Evolutionary conservation across 2,888 invertebrate genomes (phyloP), one percentile per base, ranked within the genome.

Genomic region (Ellobium chinense): DNA sequence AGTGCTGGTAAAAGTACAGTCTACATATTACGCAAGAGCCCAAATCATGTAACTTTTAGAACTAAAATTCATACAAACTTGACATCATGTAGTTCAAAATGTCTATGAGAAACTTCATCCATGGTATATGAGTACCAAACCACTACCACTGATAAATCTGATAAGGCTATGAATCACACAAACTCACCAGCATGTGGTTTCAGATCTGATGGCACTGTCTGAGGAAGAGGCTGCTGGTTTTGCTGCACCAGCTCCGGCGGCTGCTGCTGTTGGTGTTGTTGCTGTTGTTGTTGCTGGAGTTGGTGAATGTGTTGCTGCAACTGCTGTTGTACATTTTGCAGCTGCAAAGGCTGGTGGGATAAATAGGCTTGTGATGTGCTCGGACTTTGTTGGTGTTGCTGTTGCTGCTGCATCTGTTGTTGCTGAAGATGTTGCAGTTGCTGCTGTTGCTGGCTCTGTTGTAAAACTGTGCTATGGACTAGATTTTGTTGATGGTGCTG

Each of bases 341-440:
- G 46, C 29, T 34, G 27, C 24, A n/a, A 56, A 36, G 24, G 34
- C 37, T 18, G 66, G 14, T 0, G 56, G 34, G 1, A 31, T 7
- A 31, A 46, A 1, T 76, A 66, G 0, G n/a, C 1, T 2, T 62
- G n/a, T 29, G 66, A 12, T 34, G 76, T 46, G 39, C 65, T 1
- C n/a, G 66, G 9, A 46, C 31, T 1, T 18, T 46, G 46, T 7
- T 7, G 18, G 9, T 14, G 39, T 21, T 66, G 54, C 9, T 31
- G 62, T 78, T 69, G 37, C n/a, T n/a, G n/a, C 46, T 46, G 46
- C 9, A 18, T 12, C 46, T 14, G 39, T 21, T 66, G 54, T 12
- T 31, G 62, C 69, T 69, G 37, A n/a, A 36, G 70, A 4, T 62
- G 69, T 18, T 54, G 66, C 0, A 60, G 69, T 69, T 78, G 62